Base-by-base conservation (phyloP, 2,113 vertebrate genomes). In the Carettochelys insculpta region DNA sequence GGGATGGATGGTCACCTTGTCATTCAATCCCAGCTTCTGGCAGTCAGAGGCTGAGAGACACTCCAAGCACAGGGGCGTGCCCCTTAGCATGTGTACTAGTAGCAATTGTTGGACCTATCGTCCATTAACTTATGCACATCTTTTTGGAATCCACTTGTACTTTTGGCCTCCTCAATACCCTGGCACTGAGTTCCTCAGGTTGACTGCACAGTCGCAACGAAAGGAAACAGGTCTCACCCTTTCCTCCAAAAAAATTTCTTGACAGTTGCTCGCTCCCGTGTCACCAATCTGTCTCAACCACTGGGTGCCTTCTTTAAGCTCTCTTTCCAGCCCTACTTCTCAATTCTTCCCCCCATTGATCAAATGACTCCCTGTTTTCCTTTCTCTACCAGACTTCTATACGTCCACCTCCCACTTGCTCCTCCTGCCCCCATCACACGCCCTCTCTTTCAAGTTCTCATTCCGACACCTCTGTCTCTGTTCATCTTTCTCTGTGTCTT, bases 271-370 rank as follows among this genome's bases (percentile, higher is more conserved):
- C 8, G 1, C 45, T 77, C 43, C 68, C 1, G 0, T 20, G 89
- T 86, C 17, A 3, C 11, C 52, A 73, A 41, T 17, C 29, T 29
- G 20, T 14, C 11, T 0, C 0, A 43, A 68, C 68, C 2, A 25
- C 22, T 14, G 0, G 0, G 8, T 20, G 77, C n/a, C 43, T 31
- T 10, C 27, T 29, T 31, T 48, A 31, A 47, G 45, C 4, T 29
- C 73, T 45, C 61, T 58, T 14, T 27, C 41, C 27, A 76, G 25
- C 13, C 43, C 25, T 48, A 27, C 11, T 27, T 76, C 43, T 43
- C 25, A 27, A 17, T 29, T 31, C 25, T 29, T 45, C 31, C 45
- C 6, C 48, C 45, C 7, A 31, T 16, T 61, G 13, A 61, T 61
- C 29, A 61, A 61, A 61, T 34, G 58, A 34, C 58, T 31, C 17